Conservation (phyloP, 1,140 invertebrate genomes). For the Phthorimaea operculella region DNA sequence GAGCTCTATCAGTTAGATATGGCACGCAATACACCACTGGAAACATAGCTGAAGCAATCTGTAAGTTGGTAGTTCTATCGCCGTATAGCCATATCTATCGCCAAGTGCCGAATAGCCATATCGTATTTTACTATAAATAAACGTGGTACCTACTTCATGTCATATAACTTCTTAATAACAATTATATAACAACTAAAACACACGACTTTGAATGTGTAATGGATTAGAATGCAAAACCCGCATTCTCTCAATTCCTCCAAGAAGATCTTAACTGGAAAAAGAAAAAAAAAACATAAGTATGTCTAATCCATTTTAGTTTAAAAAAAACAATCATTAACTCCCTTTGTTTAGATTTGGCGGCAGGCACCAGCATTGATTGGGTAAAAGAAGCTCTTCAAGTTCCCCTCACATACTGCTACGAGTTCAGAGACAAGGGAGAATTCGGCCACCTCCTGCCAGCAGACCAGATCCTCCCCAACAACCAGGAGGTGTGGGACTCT, state of each 20-base stretch:
- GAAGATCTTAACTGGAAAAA: no score
- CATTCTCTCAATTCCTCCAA: no score
- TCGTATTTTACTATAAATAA: not conserved
- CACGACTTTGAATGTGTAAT: no score
- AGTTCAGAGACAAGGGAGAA: conserved; percentile 76
- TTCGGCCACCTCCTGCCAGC: conserved; percentile 85
- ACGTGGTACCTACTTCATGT: no score
- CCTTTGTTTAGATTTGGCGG: conserved; percentile 68
- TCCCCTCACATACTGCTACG: conserved; percentile 73
- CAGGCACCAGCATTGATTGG: conserved; percentile 77
- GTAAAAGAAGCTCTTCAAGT: conserved; percentile 72
- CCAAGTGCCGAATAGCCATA: no score
- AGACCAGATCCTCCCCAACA: conserved; percentile 78
- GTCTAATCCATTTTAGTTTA: no score
- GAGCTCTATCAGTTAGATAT: conserved; percentile 47
- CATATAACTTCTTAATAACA: no score
- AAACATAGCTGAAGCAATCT: conserved; percentile 57
- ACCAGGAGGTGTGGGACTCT: conserved; percentile 76
- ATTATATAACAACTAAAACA: no score
- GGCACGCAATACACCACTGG: conserved; percentile 47
- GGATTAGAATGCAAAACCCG: no score
- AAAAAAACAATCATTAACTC: no score
- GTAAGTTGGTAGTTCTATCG: conserved; percentile 29
- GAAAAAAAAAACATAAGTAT: no score
- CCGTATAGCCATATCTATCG: no score